Base-by-base conservation (phyloP, 2,888 invertebrate species). In the Dilophus febrilis region DNA sequence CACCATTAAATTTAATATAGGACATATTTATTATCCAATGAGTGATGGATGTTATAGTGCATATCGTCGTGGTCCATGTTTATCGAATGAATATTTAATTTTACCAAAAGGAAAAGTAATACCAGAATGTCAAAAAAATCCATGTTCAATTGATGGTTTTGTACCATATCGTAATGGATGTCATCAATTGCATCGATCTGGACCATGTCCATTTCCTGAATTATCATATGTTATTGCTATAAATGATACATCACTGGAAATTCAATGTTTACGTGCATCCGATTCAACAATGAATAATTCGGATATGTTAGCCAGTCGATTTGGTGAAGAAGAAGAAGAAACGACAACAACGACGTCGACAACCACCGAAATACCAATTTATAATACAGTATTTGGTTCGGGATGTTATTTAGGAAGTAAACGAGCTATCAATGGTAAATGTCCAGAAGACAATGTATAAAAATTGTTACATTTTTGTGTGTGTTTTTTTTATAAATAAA, bases 1-100 rank as follows among this genome's bases (percentile, higher is more conserved):
- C 12, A 22, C 14, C 29, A 7, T 17, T 44, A 37, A 40, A 45
- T 22, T 42, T n/a, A 34, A 59, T 63, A 47, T 54, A 73, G 73
- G 66, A 7, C 65, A 60, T 48, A 45, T 78, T 18, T 81, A 72
- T 51, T 69, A 78, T 50, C 73, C 77, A 2, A 53, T 61, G 18
- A 65, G 67, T 1, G 67, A 76, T 47, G 58, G 58, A 7, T 82
- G 82, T 49, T 71, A 72, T 61, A 65, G 70, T 36, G 72, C 74
- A 1, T 79, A 68, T 50, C 63, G 64, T 30, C 67, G 64, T 52
- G 82, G 81, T 0, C 81, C 81, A 0, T 82, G 82, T 49, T 46
- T 51, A 1, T 38, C 49, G 0, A 62, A 64, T 1, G 52, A 75
- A 40, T 71, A 74, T 49, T 58, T 80, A 18, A 53, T 72, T 7